Conservation (phyloP, 2,797 vertebrate species). For the Pseudochaenichthys georgianus region DNA sequence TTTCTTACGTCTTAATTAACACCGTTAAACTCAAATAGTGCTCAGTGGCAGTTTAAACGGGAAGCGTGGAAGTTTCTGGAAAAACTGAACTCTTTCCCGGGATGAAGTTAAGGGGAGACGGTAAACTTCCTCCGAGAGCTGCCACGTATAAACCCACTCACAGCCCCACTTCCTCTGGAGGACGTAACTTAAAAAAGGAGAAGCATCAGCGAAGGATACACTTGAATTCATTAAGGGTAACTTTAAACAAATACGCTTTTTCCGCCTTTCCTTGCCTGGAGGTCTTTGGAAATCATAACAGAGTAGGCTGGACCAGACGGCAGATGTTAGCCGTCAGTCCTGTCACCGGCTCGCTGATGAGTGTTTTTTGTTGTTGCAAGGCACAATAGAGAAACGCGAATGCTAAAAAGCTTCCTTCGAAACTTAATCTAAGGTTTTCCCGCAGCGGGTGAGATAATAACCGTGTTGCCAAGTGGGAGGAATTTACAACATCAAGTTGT, state of each 20-base stretch:
- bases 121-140: constrained; percentile 46
- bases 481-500: constrained; percentile 53
- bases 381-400: neutral
- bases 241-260: constrained; percentile 32
- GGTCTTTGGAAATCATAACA: constrained; percentile 1
- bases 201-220: constrained; percentile 26
- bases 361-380: neutral
- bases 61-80: constrained; percentile 38
- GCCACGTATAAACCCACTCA: constrained; percentile 59
- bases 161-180: constrained; percentile 32
- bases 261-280: neutral
- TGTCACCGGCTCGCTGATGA: constrained; percentile 8
- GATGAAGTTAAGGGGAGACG: constrained; percentile 12
- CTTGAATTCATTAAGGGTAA: constrained; percentile 67
- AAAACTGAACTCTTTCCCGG: neutral
- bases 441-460: constrained; percentile 60
- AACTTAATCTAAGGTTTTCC: constrained; percentile 48
- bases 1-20: neutral
- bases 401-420: constrained; percentile 19
- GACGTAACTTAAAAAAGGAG: neutral
- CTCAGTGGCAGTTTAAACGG: neutral
- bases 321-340: constrained; percentile 47
- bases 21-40: neutral
- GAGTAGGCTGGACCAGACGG: neutral
- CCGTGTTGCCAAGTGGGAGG: constrained; percentile 42